Conservation (phyloP, 2,797 vertebrate species). For the Pagetopsis macropterus region DNA sequence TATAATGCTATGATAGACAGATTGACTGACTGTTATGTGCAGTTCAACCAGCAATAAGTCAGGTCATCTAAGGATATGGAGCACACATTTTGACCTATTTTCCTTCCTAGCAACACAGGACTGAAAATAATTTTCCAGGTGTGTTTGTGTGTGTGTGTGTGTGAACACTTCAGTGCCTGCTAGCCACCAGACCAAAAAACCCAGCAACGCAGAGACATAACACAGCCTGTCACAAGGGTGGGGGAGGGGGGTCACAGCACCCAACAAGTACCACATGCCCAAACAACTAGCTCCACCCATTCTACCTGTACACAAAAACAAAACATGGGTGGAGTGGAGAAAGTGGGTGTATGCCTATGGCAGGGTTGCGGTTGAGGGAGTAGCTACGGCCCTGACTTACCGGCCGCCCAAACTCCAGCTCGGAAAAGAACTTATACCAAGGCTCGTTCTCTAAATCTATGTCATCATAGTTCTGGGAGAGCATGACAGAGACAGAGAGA, state of each 20-base stretch:
- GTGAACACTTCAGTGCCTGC: constrained; percentile 46
- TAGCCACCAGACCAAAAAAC: constrained; percentile 65
- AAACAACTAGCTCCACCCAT: constrained; percentile 72
- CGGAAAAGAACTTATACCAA: constrained; percentile 99
- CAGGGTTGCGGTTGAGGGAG: constrained; percentile 61
- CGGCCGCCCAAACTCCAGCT: constrained; percentile 99
- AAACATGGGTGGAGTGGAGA: constrained; percentile 58
- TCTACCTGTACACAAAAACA: constrained; percentile 50
- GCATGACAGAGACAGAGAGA: constrained; percentile 73
- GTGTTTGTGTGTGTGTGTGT: constrained; percentile 21
- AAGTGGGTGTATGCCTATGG: constrained; percentile 62
- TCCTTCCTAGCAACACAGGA: constrained; percentile 1
- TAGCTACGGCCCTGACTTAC: constrained; percentile 88
- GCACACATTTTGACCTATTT: constrained; percentile 5
- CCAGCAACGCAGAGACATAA: constrained; percentile 59
- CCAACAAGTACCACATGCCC: constrained; percentile 78
- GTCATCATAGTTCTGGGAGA: constrained; percentile 95
- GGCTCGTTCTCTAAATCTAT: constrained; percentile 99
- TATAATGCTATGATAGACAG: not conserved
- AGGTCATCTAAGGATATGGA: constrained; percentile 5
- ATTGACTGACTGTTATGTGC: not conserved
- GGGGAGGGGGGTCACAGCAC: constrained; percentile 67
- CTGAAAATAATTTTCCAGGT: constrained; percentile 6
- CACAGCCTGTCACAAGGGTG: constrained; percentile 59
- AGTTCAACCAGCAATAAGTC: constrained; percentile 7